These are phyloP conservation scores for Pheucticus melanocephalus DNA, from an alignment of 2,113 vertebrate genomes.

Conservation along the genomic window DNA sequence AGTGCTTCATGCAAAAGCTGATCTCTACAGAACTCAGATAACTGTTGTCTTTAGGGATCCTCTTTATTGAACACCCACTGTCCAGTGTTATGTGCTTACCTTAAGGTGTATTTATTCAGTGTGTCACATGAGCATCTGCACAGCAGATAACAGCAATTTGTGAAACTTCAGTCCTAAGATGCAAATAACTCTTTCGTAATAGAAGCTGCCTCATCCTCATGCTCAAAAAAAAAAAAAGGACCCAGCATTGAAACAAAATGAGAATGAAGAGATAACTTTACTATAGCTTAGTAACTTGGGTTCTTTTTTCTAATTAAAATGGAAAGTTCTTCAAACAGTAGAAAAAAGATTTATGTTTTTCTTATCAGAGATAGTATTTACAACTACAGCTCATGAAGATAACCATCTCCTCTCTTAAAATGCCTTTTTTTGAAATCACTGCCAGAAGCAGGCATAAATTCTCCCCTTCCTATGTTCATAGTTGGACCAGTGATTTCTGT, in stretches of 20 bases:
- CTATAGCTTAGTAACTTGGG: not conserved
- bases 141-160: constrained; percentile 13
- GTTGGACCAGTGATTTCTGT: not conserved
- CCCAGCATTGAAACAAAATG: not conserved
- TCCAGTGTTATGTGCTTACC: not conserved
- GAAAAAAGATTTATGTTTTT: not conserved
- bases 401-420: not conserved
- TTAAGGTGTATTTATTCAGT: constrained; percentile 21
- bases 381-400: not conserved
- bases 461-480: not conserved
- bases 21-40: not conserved
- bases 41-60: not conserved
- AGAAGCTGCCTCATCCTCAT: not conserved
- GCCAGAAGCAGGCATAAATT: not conserved
- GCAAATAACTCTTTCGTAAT: not conserved
- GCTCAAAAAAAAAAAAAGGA: not conserved
- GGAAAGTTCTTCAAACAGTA: not conserved
- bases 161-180: not conserved
- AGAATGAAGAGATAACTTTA: not conserved
- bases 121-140: not conserved
- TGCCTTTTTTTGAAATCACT: not conserved
- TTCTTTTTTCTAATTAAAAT: not conserved
- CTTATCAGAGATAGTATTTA: not conserved
- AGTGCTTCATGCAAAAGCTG: not conserved
- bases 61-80: not conserved